Base-by-base conservation (phyloP, 2,888 invertebrate genomes). In the Thereva nobilitata region DNA sequence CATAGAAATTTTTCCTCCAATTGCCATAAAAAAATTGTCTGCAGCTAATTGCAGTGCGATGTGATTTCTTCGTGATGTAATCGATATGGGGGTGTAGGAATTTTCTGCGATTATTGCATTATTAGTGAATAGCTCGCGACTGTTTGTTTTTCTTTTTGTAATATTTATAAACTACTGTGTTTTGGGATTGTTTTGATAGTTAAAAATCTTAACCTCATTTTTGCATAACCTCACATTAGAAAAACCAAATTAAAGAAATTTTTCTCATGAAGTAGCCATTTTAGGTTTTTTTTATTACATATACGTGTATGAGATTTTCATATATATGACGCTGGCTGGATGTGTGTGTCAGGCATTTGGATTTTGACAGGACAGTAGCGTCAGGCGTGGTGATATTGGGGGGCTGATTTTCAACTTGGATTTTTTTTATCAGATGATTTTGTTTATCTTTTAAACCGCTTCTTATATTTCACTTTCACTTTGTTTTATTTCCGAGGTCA, bases 141-240 rank as follows among this genome's bases (percentile, higher is more conserved):
- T 23, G 23, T 23, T 9, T 49, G 49, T 35, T 9, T 35, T 38
- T 42, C 8, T 40, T 12, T 34, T 54, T 42, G 38, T 47, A 34
- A n/a, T 2, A n/a, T n/a, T n/a, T n/a, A 44, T 8, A 44, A 10
- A 6, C 23, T 50, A 23, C n/a, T 40, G 37, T 12, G 7, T 44
- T 23, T 57, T 56, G 59, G 40, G 44, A 49, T 61, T 66, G 49
- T 37, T 56, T 68, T 66, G 47, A 44, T 40, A 59, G 52, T 23
- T 55, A 53, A 53, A 54, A 66, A 8, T 63, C 67, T 68, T 70
- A 70, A 70, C 70, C 70, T 70, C 67, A 70, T 68, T 70, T 44
- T 63, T 47, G 63, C 70, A 70, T 70, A 70, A 70, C 70, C 70
- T 70, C 70, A 68, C 66, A 63, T 9, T 23, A 63, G 23, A 23